Evolutionary conservation across 2,113 vertebrate species (phyloP).

Genomic region (Macrotus californicus): DNA sequence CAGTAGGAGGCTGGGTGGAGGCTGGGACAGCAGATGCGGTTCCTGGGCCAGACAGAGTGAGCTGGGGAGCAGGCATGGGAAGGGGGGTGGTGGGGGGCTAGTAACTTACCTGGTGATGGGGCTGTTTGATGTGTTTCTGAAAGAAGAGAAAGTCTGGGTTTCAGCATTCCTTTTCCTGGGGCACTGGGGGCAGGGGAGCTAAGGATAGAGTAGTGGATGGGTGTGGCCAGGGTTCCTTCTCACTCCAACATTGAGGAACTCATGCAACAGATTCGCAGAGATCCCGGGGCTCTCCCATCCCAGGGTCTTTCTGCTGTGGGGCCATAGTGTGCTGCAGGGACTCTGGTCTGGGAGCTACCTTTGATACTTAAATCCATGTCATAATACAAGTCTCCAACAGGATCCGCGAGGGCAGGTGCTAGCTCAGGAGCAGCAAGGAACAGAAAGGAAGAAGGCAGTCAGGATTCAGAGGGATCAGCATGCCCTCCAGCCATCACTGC

Average conservation of each 20-base stretch:
- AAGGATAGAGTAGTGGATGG: neutral
- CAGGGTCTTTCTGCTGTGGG: neutral
- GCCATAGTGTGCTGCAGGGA: neutral
- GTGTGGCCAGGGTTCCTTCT: neutral
- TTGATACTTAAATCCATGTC: rapidly evolving
- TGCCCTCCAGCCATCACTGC: neutral
- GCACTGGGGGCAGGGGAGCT: neutral
- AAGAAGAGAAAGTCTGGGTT: neutral
- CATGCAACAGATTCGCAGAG: neutral
- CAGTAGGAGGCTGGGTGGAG: neutral
- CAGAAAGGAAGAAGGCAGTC: neutral
- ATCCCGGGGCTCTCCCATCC: neutral
- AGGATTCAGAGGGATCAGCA: neutral
- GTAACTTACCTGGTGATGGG: neutral
- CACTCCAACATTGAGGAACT: neutral
- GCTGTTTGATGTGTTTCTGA: neutral
- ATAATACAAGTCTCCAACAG: rapidly evolving
- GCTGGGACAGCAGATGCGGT: neutral
- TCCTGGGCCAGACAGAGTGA: neutral
- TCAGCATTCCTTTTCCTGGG: neutral
- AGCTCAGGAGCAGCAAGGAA: neutral
- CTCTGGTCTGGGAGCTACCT: neutral
- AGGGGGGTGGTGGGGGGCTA: too few species aligned
- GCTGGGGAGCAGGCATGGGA: neutral
- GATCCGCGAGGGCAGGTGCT: rapidly evolving